These are phyloP conservation scores for Muntiacus reevesi DNA, from an alignment of 2,113 vertebrate genomes.

Conservation along the genomic window DNA sequence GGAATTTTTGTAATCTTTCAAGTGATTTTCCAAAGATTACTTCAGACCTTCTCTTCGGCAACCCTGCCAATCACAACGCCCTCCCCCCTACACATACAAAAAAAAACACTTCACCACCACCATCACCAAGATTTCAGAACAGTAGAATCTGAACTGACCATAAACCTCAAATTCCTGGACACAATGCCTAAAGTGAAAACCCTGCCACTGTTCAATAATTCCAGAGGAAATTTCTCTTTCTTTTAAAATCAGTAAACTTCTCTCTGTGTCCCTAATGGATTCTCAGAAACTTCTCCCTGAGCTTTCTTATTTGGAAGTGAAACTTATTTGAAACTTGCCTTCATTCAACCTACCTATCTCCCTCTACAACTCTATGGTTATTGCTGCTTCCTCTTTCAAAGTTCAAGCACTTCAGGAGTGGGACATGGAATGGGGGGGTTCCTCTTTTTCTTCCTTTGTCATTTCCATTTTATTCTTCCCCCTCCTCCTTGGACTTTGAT, in stretches of 20 bases:
- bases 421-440: accelerated
- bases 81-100: neutral
- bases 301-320: neutral
- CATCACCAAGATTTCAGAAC: neutral
- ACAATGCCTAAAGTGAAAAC: neutral
- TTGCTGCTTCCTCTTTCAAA: neutral
- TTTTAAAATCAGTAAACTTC: neutral
- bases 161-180: neutral
- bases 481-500: neutral
- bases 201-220: neutral
- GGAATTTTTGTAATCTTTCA: neutral
- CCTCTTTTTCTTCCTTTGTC: neutral
- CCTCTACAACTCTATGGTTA: neutral
- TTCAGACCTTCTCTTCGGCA: neutral
- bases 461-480: neutral
- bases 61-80: neutral
- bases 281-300: neutral
- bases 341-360: neutral
- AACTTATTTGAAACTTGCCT: neutral
- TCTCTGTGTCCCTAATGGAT: neutral
- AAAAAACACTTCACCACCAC: neutral
- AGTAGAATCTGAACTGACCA: neutral
- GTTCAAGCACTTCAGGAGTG: neutral
- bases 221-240: neutral
- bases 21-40: neutral